Base-by-base conservation (phyloP, 2,888 invertebrate genomes). In the Caenorhabditis imperialis region DNA sequence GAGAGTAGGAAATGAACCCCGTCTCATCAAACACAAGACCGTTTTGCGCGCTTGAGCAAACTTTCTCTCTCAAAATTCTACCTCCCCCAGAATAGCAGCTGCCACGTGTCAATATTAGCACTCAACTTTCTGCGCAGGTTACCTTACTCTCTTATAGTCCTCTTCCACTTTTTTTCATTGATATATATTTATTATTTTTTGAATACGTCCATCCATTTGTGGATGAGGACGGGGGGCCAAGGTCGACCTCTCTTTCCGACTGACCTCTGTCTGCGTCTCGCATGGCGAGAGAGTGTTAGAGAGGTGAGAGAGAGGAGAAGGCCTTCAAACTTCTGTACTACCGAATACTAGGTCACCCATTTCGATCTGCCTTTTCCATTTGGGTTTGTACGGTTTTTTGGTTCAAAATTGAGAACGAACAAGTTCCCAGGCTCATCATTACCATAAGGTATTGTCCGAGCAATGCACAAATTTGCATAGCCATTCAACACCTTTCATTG, bases 321-420 rank as follows among this genome's bases (percentile, higher is more conserved):
- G 48, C 55, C 65, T 65, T 65, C 65, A 65, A 65, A 57, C 57
- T 65, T 65, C 65, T 65, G 50, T 65, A 65, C 55, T 65, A 57
- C 40, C 33, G 55, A 65, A 57, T 65, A 65, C 65, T 65, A 65
- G 65, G 65, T 65, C 65, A 65, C 57, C n/a, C 65, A 50, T 57
- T 55, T 55, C 63, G 55, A 65, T 55, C 25, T 35, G 30, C 16
- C 35, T 23, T 37, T 25, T 35, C 22, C 14, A 16, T 14, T 25
- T 27, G 25, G 7, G 33, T 35, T 22, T 30, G 10, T 14, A 10
- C 23, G n/a, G 12, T 16, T 27, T 38, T 42, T 18, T 44, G n/a
- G n/a, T 23, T 38, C n/a, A 16, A 44, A 22, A 33, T 44, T 33
- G 30, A 44, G 33, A 54, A 54, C 40, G 40, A 40, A 54, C 42